phyloP scores from a whole-genome alignment of 2,797 vertebrate genomes.

The Emydoidea blandingii region DNA sequence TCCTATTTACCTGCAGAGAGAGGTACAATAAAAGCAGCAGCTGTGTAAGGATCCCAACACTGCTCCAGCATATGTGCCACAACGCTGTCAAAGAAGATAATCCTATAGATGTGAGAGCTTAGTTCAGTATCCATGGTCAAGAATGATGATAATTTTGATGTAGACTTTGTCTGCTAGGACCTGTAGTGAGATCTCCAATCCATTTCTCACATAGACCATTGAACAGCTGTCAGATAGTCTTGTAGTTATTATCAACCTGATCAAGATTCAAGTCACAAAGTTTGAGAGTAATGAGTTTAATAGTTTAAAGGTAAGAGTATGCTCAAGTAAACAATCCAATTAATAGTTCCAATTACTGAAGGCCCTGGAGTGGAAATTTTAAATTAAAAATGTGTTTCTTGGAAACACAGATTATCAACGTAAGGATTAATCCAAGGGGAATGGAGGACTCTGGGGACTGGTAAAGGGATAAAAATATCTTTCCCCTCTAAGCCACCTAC shows the following conservation, averaged over 20 bases:
- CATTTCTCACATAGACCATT: neutral
- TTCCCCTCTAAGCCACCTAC: neutral
- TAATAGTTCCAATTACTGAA: neutral
- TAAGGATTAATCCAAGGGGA: neutral
- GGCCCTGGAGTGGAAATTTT: neutral
- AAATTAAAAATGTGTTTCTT: neutral
- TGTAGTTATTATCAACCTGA: neutral
- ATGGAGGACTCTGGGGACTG: rapidly evolving
- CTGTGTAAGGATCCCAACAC: neutral
- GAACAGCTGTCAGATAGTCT: neutral
- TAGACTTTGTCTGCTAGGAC: neutral
- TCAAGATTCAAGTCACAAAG: neutral
- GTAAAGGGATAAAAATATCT: neutral
- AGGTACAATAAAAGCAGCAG: neutral
- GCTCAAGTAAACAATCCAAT: neutral
- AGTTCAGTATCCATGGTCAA: neutral
- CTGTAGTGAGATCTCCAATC: neutral
- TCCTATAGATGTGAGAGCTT: neutral
- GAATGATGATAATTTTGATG: neutral
- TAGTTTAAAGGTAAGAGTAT: neutral
- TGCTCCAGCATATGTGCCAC: neutral
- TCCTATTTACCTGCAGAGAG: neutral
- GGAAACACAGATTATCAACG: neutral
- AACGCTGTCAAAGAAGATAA: neutral
- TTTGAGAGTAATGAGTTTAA: neutral